These are phyloP conservation scores for Dicerorhinus sumatrensis DNA, from an alignment of 2,113 vertebrate species.

Conservation along the genomic window DNA sequence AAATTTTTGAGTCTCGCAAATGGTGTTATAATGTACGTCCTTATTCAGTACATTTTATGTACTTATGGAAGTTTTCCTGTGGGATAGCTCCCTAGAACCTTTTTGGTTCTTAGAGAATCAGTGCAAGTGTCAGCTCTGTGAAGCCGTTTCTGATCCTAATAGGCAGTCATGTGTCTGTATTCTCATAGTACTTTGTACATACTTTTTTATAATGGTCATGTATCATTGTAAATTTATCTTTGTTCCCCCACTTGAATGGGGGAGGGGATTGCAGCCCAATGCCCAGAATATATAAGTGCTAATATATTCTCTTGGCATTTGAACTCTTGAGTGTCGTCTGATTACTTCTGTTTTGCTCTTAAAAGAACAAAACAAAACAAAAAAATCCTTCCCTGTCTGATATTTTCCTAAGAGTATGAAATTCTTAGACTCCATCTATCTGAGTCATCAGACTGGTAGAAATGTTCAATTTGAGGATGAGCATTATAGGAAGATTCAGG, in stretches of 20 bases:
- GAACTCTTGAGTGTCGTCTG: background rate
- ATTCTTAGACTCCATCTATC: background rate
- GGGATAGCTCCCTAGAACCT: background rate
- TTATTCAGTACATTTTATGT: background rate
- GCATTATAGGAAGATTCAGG: background rate
- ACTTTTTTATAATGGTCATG: background rate
- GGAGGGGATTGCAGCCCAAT: background rate
- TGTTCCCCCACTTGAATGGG: background rate
- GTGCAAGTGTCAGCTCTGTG: background rate
- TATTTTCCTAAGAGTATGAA: constrained; percentile 26
- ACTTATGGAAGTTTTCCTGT: background rate
- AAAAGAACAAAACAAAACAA: background rate
- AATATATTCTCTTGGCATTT: background rate
- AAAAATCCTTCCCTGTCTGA: background rate
- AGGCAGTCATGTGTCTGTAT: background rate
- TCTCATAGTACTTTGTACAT: background rate
- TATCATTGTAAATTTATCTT: background rate
- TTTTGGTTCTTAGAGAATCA: background rate
- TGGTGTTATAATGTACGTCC: background rate
- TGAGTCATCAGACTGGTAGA: background rate
- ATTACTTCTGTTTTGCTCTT: background rate
- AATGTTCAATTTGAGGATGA: constrained; percentile 1
- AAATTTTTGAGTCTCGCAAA: background rate
- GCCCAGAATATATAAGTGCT: background rate
- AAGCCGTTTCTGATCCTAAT: background rate